phyloP scores from a whole-genome alignment of 2,888 invertebrate genomes.

The Cheilosia urbana region DNA sequence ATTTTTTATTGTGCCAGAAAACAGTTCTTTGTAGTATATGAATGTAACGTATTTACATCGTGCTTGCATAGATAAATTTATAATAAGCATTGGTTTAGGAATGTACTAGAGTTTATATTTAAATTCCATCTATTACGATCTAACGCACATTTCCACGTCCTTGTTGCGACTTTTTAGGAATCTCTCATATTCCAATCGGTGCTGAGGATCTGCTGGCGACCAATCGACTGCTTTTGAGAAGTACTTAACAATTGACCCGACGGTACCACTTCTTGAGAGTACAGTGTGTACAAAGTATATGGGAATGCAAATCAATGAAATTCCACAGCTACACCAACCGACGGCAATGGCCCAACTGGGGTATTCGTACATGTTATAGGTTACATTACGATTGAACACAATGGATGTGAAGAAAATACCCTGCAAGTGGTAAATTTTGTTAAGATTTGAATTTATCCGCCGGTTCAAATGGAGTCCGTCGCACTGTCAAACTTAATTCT shows the following conservation, averaged over 20 bases:
- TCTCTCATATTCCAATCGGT: constrained; percentile 78
- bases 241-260: constrained; percentile 81
- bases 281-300: constrained; percentile 86
- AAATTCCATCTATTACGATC: constrained; percentile 28
- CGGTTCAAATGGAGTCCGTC: too few species aligned
- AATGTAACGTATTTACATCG: constrained; percentile 31
- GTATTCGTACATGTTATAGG: constrained; percentile 84
- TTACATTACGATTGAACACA: constrained; percentile 85
- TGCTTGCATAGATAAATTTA: constrained; percentile 3
- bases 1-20: constrained; percentile 19
- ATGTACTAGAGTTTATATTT: not conserved
- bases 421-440: constrained; percentile 83
- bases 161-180: constrained; percentile 70
- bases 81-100: not conserved
- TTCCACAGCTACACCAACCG: constrained; percentile 88
- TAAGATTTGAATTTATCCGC: too few species aligned
- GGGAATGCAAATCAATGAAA: constrained; percentile 92
- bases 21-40: not conserved
- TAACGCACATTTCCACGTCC: constrained; percentile 65
- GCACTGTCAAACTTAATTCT: too few species aligned
- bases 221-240: constrained; percentile 84
- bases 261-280: constrained; percentile 80
- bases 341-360: constrained; percentile 86
- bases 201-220: constrained; percentile 85
- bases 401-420: constrained; percentile 88